Evolutionary conservation across 1,140 invertebrate species (phyloP), one percentile per base, ranked within the genome.

Genomic region (Oryctes rhinoceros): DNA sequence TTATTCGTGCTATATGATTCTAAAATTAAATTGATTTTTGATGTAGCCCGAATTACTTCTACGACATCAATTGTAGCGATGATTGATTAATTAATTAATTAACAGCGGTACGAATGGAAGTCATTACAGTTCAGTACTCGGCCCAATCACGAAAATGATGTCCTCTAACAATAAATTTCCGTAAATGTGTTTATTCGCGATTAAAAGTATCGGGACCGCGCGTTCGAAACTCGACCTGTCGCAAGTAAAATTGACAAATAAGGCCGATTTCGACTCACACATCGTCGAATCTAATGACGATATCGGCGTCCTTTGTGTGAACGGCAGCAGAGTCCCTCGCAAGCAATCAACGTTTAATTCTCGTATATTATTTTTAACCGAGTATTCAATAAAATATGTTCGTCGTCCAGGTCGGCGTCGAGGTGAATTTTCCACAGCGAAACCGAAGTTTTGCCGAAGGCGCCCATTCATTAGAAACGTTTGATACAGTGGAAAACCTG

Each of bases 281-380:
- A 59, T 15, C 9, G 53, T 4, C 10, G 18, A 59, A 59, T 15
- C 53, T 59, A 18, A 18, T 15, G 10, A n/a, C 11, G n/a, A 18
- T 59, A 59, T 53, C n/a, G 49, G 10, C 49, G n/a, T 39, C 49
- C n/a, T 53, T 18, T 15, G 18, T 59, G 39, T n/a, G 18, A 11
- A 59, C 11, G 15, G 53, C 5, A 5, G 15, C 15, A 59, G 13
- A 59, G 18, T n/a, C 13, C 53, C 1, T 11, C 5, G 53, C 18
- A n/a, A 18, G 53, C 53, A 59, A 59, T 59, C 7, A 6, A 18
- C 53, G 15, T n/a, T 59, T 59, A 18, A 59, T n/a, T 18, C 53
- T 15, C 53, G 18, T 59, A 59, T 59, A 59, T 59, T 59, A 59
- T 59, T 59, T 59, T 59, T n/a, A 59, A 59, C 53, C 13, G 53